Evolutionary conservation across 2,888 invertebrate genomes (phyloP).

Genomic region (Dendrolimus houi): DNA sequence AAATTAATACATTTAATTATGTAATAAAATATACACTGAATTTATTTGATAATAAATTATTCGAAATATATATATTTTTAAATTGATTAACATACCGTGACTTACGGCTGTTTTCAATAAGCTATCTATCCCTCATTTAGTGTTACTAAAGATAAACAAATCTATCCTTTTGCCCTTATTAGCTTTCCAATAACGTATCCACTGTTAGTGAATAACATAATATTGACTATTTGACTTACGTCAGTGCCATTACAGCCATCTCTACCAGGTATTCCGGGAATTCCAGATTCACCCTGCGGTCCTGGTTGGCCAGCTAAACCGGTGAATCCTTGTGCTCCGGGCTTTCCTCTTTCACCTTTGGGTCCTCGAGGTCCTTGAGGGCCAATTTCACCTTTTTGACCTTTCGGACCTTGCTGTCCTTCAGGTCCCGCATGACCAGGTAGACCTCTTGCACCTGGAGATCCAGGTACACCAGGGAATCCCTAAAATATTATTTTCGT

Average conservation of each 20-base stretch:
- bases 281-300: slow-evolving; percentile 80
- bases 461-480: slow-evolving; percentile 82
- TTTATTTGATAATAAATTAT: no score
- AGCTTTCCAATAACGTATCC: no score
- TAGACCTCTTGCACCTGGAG: slow-evolving; percentile 83
- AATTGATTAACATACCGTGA: no score
- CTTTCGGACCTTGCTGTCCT: slow-evolving; percentile 91
- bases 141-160: no score
- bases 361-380: slow-evolving; percentile 87
- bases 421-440: slow-evolving; percentile 89
- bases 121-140: no score
- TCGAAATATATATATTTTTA: no score
- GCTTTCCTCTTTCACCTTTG: slow-evolving; percentile 90
- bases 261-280: slow-evolving; percentile 88
- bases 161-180: no score
- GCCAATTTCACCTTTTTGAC: slow-evolving; percentile 91
- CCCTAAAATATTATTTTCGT: slow-evolving; percentile 68
- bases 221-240: slow-evolving; percentile 69
- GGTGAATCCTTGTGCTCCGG: slow-evolving; percentile 91
- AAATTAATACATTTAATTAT: slow-evolving; percentile 2
- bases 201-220: no score
- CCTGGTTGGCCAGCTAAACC: slow-evolving; percentile 90
- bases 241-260: slow-evolving; percentile 98
- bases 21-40: no score
- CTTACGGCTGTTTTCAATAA: no score